Conservation (phyloP, 2,888 invertebrate species). For the Campoplex nolae region DNA sequence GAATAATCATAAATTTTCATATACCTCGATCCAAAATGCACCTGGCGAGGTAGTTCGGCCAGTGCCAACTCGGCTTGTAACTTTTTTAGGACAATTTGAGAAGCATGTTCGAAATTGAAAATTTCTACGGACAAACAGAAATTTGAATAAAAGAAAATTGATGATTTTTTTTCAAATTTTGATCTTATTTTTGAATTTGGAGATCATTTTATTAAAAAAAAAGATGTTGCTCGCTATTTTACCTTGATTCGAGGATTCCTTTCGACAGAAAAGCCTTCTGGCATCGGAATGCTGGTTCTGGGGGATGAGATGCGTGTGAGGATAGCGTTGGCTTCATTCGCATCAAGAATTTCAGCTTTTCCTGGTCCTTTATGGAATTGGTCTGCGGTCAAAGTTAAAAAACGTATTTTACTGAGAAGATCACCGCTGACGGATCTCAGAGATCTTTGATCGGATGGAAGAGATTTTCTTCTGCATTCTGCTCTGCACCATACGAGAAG, state of each 20-base stretch:
- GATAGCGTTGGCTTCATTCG: conserved; percentile 92
- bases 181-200: no score
- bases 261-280: conserved; percentile 89
- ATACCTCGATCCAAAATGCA: no score
- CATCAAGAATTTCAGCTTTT: conserved; percentile 89
- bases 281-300: conserved; percentile 89
- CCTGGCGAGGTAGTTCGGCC: no score
- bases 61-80: no score
- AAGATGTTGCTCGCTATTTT: no score
- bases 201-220: no score
- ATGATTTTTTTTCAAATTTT: no score
- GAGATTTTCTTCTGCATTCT: conserved; percentile 86
- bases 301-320: conserved; percentile 93
- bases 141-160: no score
- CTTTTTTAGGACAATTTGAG: no score
- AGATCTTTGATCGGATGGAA: conserved; percentile 77
- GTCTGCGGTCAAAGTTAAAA: conserved; percentile 91
- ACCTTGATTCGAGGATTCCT: conserved; percentile 31
- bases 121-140: no score
- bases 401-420: conserved; percentile 91
- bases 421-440: conserved; percentile 84
- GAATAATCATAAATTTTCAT: no score
- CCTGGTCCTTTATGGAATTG: conserved; percentile 94
- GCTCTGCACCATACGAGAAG: conserved; percentile 88
- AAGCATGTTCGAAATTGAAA: no score